phyloP scores from a whole-genome alignment of 2,113 vertebrate species.

The Actenoides hombroni region DNA sequence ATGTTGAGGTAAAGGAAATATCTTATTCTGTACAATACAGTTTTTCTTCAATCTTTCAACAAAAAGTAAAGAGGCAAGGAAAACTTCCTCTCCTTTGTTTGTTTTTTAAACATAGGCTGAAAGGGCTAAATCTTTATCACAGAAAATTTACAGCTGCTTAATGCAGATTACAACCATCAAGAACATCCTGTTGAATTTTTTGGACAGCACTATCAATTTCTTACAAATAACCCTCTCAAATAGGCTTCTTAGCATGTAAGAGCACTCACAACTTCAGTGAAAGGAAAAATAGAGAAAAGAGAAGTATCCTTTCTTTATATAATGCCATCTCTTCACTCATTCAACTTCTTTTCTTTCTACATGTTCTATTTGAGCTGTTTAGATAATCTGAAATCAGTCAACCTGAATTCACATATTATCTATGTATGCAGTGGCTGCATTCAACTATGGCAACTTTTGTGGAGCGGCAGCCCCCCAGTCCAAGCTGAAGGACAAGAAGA shows the following conservation, averaged over 20 bases:
- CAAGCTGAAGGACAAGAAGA: not conserved
- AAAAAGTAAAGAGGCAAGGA: not conserved
- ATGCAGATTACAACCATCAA: not conserved
- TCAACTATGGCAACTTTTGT: not conserved
- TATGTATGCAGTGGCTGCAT: not conserved
- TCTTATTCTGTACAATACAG: not conserved
- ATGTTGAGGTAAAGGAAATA: not conserved
- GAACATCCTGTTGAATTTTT: not conserved
- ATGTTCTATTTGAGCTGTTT: not conserved
- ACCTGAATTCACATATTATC: not conserved
- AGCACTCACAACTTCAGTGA: not conserved
- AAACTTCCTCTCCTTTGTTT: not conserved
- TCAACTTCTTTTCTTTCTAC: not conserved
- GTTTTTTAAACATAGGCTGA: not conserved
- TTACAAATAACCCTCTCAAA: not conserved
- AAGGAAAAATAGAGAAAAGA: not conserved
- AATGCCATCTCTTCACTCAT: not conserved
- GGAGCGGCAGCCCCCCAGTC: not conserved
- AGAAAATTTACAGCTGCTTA: not conserved
- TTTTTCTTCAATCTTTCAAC: not conserved
- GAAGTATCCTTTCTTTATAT: not conserved
- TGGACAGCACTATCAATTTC: not conserved
- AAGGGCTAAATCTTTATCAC: not conserved
- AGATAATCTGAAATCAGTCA: not conserved
- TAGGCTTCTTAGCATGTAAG: not conserved